Evolutionary conservation across 2,888 invertebrate genomes (phyloP).

Genomic region (Tineola bisselliella): DNA sequence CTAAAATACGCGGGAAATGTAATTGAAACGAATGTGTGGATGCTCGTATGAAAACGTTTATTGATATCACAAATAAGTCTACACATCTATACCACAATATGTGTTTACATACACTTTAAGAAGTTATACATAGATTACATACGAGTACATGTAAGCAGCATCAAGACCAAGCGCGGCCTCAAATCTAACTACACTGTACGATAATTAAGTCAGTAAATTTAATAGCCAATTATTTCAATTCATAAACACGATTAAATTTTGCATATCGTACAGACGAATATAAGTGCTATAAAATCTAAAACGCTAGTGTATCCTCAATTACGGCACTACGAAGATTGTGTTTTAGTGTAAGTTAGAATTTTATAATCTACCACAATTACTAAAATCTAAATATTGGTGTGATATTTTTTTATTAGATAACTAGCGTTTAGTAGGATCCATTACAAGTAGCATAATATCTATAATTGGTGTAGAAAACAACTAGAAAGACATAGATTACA

Average conservation of each 20-base stretch:
- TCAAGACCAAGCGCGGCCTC: not conserved
- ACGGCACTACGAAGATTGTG: not conserved
- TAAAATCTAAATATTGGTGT: not conserved
- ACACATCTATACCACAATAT: slow-evolving; percentile 42
- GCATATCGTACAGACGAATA: not conserved
- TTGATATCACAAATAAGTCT: slow-evolving; percentile 68
- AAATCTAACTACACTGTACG: not conserved
- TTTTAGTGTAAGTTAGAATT: not conserved
- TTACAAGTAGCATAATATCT: not conserved
- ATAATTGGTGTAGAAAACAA: not conserved
- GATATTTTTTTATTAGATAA: not conserved
- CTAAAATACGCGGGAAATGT: not conserved
- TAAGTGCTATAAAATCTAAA: slow-evolving; percentile 1
- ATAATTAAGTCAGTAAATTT: not conserved
- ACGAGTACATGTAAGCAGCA: not conserved
- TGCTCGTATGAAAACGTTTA: slow-evolving; percentile 70
- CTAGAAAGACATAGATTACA: not conserved
- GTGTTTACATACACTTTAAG: not conserved
- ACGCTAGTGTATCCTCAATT: slow-evolving; percentile 1
- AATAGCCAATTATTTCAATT: not conserved
- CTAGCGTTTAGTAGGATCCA: not conserved
- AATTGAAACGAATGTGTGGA: slow-evolving; percentile 26
- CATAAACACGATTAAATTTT: not conserved
- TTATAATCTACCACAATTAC: not conserved
- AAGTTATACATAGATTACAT: not conserved